Base-by-base conservation (phyloP, 2,797 vertebrate genomes). In the Helicolenus hilgendorfi region DNA sequence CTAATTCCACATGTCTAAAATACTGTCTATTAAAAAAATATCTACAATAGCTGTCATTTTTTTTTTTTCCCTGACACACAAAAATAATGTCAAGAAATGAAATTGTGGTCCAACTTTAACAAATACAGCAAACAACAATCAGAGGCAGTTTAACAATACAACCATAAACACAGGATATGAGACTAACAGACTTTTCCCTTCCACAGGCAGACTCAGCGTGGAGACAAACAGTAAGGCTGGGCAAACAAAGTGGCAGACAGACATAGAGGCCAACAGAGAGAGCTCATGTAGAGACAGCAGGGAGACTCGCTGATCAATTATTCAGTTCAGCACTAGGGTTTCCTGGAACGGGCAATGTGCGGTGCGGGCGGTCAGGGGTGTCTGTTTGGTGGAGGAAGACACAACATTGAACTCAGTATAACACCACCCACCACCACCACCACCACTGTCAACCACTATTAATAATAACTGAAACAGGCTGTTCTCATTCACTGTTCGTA, bases 231-330 rank as follows among this genome's bases (percentile, higher is more conserved):
- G 53, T 26, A 5, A 77, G 33, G 33, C 59, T 4, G 0, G 36
- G 49, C 35, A 36, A 78, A 78, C 60, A 76, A 33, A 35, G 78
- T 72, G 72, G 76, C 56, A 77, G 79, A 72, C 81, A 87, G 88
- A 85, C 74, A 77, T 6, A 2, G 59, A 83, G 81, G 70, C 81
- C 73, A 79, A 72, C 73, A 70, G 71, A 71, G 26, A 83, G 59
- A 73, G 68, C 26, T 77, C 75, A 63, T 13, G 18, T 18, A 74
- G 79, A 94, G 90, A 85, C 90, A 91, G 87, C 58, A 72, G 72
- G 81, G 83, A 94, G 90, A 88, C 93, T 86, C 45, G 8, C 77
- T 91, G 77, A 95, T 95, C 72, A 95, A 95, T 96, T 95, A 95
- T 95, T 90, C 83, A 96, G 85, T 31, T 74, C 24, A 81, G 83